Percentiles rank a stretch among this genome's conserved stretches.
Conservation (phyloP, 2,797 vertebrate genomes). For the Anguilla megastoma region DNA sequence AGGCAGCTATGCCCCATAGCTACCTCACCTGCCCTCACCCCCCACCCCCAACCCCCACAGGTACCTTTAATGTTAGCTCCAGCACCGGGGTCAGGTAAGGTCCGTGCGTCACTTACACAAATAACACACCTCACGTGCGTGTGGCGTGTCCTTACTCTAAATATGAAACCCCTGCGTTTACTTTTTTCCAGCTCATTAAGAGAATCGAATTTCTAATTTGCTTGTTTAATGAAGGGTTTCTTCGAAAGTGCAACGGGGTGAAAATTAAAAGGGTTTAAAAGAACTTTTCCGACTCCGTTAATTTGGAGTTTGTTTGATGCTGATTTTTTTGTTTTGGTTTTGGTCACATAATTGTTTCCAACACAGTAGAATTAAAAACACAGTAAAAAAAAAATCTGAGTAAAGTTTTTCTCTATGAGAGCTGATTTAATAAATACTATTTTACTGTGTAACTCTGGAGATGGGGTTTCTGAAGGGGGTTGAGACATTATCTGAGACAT, state of each 20-base stretch:
- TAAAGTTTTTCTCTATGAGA: too few species aligned
- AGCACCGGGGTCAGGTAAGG: conserved; percentile 12
- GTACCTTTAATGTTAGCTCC: not conserved
- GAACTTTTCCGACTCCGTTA: too few species aligned
- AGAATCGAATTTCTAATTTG: not conserved
- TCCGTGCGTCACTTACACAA: not conserved
- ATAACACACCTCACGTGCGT: not conserved
- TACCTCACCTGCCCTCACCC: too few species aligned
- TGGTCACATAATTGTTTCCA: too few species aligned
- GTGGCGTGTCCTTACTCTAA: not conserved
- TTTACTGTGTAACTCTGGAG: not conserved
- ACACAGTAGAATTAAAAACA: too few species aligned
- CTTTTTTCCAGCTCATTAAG: not conserved
- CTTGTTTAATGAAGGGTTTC: not conserved
- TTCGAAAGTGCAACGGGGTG: not conserved
- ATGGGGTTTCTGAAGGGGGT: not conserved
- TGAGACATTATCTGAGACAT: not conserved
- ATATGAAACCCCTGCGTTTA: not conserved
- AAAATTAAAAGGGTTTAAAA: not conserved
- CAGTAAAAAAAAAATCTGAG: too few species aligned
- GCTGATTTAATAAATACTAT: too few species aligned
- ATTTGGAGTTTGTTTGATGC: not conserved
- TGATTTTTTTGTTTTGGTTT: not conserved
- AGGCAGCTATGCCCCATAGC: too few species aligned
- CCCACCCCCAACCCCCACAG: not conserved